A percentile compares a stretch with the other conserved stretches of the same genome.
These are phyloP conservation scores for Eueides isabella DNA, from an alignment of 1,140 invertebrate species.

Conservation along the genomic window DNA sequence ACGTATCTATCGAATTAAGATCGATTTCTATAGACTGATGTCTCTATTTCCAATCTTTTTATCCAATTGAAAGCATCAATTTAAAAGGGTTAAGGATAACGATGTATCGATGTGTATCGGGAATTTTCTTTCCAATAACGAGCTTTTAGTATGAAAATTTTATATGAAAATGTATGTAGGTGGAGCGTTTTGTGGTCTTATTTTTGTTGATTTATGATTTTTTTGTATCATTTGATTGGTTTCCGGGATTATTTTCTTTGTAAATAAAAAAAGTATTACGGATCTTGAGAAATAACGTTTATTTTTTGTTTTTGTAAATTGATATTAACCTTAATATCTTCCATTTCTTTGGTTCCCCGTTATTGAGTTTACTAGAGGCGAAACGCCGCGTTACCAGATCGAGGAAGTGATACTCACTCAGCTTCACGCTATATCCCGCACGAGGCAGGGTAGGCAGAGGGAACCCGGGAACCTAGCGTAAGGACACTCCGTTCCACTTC, in stretches of 20 bases:
- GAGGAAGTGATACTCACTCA: no score
- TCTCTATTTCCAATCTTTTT: constrained; percentile 13
- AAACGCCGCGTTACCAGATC: no score
- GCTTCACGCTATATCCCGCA: no score
- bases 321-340: no score
- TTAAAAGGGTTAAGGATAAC: constrained; percentile 19
- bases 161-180: background rate
- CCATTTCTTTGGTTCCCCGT: no score
- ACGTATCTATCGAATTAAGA: background rate
- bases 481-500: no score
- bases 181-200: background rate
- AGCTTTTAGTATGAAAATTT: background rate
- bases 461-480: no score
- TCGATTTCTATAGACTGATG: constrained; percentile 11
- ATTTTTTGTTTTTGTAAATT: no score
- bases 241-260: background rate
- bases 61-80: constrained; percentile 17
- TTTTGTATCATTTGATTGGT: background rate
- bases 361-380: no score
- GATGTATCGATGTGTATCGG: constrained; percentile 12
- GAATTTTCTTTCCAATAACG: constrained; percentile 12
- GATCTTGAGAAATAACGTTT: no score
- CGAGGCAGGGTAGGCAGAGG: no score
- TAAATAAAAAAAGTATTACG: no score
- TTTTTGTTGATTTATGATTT: background rate